Conservation (phyloP, 2,113 vertebrate genomes). For the Chloropsis hardwickii region DNA sequence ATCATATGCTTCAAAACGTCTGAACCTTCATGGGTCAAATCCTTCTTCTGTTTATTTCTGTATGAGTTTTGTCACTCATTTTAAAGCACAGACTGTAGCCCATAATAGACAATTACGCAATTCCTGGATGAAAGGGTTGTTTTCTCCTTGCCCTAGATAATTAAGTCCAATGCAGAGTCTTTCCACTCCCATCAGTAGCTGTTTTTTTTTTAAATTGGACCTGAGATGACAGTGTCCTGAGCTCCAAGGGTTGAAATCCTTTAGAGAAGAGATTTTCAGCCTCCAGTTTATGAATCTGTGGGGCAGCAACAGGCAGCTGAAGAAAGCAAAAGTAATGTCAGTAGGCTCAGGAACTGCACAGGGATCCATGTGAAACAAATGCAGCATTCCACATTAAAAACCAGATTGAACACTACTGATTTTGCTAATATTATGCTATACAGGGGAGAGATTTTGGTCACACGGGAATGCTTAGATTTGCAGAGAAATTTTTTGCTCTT, state of each 20-base stretch:
- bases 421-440: not conserved
- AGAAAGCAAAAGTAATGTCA: not conserved
- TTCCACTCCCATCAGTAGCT: conserved; percentile 31
- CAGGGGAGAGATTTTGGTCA: not conserved
- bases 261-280: not conserved
- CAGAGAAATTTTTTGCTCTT: not conserved
- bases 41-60: not conserved
- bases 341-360: not conserved
- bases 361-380: not conserved
- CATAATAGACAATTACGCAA: conserved; percentile 11
- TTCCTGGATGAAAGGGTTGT: conserved; percentile 29
- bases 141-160: conserved; percentile 53
- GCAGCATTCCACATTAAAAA: not conserved
- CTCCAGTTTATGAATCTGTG: not conserved
- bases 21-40: conserved; percentile 1
- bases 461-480: not conserved
- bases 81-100: conserved; percentile 27
- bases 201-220: conserved; percentile 14
- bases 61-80: conserved; percentile 31
- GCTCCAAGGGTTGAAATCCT: not conserved
- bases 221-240: not conserved
- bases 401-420: not conserved
- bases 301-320: not conserved
- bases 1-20: not conserved
- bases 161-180: conserved; percentile 33